Percentiles rank a stretch among this genome's conserved stretches.
Evolutionary conservation across 2,888 invertebrate genomes (phyloP).

Genomic region (Xestia ashworthii): DNA sequence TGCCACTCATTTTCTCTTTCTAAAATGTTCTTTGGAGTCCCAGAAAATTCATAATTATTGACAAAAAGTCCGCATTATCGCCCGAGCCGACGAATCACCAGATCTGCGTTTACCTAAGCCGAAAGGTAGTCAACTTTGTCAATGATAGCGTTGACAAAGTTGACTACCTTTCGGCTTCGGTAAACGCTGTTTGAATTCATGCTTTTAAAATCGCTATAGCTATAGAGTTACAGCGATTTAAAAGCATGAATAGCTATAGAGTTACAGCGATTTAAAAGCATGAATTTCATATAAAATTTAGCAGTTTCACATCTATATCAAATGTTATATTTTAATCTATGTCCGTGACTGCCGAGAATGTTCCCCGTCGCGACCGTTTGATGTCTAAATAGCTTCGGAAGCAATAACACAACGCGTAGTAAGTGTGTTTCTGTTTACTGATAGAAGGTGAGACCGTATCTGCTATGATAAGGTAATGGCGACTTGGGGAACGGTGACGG

Average conservation of each 20-base stretch:
- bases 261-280: background rate
- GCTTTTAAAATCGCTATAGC: too few species aligned
- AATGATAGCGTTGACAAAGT: background rate
- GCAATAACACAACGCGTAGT: constrained; percentile 38
- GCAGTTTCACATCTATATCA: background rate
- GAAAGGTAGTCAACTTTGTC: background rate
- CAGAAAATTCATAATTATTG: background rate
- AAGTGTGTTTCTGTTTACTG: constrained; percentile 27
- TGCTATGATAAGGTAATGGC: background rate
- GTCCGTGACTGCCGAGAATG: constrained; percentile 17
- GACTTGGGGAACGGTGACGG: background rate
- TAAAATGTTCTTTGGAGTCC: background rate
- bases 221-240: background rate
- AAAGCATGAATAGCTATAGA: background rate
- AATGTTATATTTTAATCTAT: constrained; percentile 28
- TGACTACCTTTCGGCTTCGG: too few species aligned
- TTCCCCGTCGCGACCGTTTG: constrained; percentile 40
- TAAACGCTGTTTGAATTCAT: too few species aligned
- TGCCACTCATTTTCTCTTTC: background rate
- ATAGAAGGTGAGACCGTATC: background rate
- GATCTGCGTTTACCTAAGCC: background rate
- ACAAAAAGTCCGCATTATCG: background rate
- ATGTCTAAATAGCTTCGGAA: constrained; percentile 39
- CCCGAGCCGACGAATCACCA: background rate
- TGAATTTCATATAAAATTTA: background rate